Evolutionary conservation across 2,888 invertebrate species (phyloP).

Genomic region (Caenorhabditis macrosperma): DNA sequence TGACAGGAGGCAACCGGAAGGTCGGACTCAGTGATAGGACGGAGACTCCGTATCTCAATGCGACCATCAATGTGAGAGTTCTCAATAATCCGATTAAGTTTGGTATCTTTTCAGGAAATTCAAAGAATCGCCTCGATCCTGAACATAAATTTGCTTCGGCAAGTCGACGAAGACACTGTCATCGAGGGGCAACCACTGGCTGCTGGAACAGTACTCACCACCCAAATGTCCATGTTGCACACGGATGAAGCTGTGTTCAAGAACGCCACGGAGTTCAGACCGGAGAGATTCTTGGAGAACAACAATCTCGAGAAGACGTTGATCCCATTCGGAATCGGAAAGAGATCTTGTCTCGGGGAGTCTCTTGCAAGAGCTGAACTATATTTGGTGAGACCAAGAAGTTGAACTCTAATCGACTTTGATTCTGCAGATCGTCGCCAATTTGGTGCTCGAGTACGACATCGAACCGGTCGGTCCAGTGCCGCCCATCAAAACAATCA

Average conservation of each 20-base stretch:
- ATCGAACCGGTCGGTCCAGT: conserved; percentile 40
- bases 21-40: conserved; percentile 46
- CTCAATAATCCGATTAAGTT: not conserved
- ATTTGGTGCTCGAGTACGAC: conserved; percentile 54
- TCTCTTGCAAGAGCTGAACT: conserved; percentile 61
- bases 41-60: conserved; percentile 58
- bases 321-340: conserved; percentile 65
- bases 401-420: not conserved
- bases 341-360: conserved; percentile 61
- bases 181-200: conserved; percentile 50
- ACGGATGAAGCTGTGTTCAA: conserved; percentile 54
- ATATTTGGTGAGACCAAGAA: conserved; percentile 46
- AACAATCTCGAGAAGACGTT: conserved; percentile 43
- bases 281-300: conserved; percentile 52
- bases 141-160: conserved; percentile 38
- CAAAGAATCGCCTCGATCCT: conserved; percentile 63
- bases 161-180: conserved; percentile 31
- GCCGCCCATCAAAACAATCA: conserved; percentile 34
- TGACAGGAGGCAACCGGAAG: conserved; percentile 46
- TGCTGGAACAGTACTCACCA: conserved; percentile 53
- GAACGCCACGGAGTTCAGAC: conserved; percentile 48
- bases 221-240: conserved; percentile 58
- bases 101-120: conserved; percentile 50
- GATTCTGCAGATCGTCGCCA: conserved; percentile 61
- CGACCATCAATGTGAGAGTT: conserved; percentile 45